phyloP scores from a whole-genome alignment of 1,140 invertebrate species.

The Phthorimaea operculella region DNA sequence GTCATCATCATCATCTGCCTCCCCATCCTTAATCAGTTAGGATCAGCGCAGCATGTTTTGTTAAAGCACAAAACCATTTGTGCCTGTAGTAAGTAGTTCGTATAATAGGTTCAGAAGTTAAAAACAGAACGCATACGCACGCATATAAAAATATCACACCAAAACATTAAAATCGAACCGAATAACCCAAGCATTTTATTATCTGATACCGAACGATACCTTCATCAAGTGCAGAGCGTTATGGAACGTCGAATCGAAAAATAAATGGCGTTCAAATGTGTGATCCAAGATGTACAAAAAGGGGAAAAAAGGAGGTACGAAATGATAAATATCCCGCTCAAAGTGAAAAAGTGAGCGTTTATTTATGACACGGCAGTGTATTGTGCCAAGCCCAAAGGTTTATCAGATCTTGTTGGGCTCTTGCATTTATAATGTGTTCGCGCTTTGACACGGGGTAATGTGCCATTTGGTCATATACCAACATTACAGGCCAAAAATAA shows the following conservation, averaged over 20 bases:
- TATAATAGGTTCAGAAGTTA: too few relatives aligned
- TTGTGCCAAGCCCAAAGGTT: conserved; percentile 33
- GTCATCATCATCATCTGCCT: too few relatives aligned
- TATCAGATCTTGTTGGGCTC: conserved; percentile 45
- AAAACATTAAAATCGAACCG: conserved; percentile 40
- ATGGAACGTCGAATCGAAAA: conserved; percentile 43
- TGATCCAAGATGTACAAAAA: conserved; percentile 59
- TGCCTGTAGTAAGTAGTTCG: too few relatives aligned
- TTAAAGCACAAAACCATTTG: too few relatives aligned
- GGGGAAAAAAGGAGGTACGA: conserved; percentile 42
- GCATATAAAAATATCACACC: conserved; percentile 13
- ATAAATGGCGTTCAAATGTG: conserved; percentile 60
- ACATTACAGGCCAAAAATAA: too few relatives aligned
- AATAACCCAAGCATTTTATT: conserved; percentile 42
- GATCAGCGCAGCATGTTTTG: too few relatives aligned
- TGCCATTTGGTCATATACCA: neutral
- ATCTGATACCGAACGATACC: conserved; percentile 51
- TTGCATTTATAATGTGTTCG: conserved; percentile 32
- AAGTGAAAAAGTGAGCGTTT: conserved; percentile 54
- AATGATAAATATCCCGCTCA: conserved; percentile 56
- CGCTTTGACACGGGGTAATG: conserved; percentile 22
- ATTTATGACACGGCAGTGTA: conserved; percentile 52
- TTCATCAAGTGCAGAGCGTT: conserved; percentile 46
- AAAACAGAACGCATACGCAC: too few relatives aligned
- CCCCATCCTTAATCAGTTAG: too few relatives aligned